Base-by-base conservation (phyloP, 2,888 invertebrate species). In the Cerastoderma edule region DNA sequence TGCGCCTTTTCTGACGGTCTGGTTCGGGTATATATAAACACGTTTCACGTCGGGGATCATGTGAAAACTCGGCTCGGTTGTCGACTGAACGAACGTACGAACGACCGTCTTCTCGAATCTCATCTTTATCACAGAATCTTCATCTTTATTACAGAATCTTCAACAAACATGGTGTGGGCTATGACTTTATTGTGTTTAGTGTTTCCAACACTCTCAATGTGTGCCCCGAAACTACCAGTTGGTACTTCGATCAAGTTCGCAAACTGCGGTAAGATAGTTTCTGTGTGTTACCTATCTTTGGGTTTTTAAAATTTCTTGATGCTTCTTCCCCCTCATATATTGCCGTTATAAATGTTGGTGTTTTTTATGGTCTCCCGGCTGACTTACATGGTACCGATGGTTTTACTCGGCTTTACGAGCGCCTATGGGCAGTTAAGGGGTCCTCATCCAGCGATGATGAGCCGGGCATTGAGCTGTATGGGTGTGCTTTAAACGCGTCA, bases 231-330 rank as follows among this genome's bases (percentile, higher is more conserved):
- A 2, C 10, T 30, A 28, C 30, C 5, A 10, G 27, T 57, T 24
- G 67, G 67, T 4, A 48, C 39, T 0, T 6, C 33, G 0, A 75
- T 71, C 19, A 63, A 67, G 22, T 67, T 63, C 32, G 48, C 64
- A n/a, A 67, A 71, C 33, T 75, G 75, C 28, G 75, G 71, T 71
- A 64, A 69, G 75, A 32, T 19, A 8, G 53, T 22, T 6, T 53
- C n/a, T n/a, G n/a, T n/a, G n/a, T n/a, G n/a, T n/a, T n/a, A n/a
- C n/a, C n/a, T n/a, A n/a, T n/a, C n/a, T n/a, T n/a, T n/a, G n/a
- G n/a, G n/a, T n/a, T n/a, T n/a, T n/a, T n/a, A n/a, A n/a, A n/a
- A n/a, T n/a, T n/a, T n/a, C n/a, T n/a, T n/a, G n/a, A n/a, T n/a
- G n/a, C n/a, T n/a, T n/a, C n/a, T n/a, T n/a, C n/a, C 8, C 39